A percentile compares a stretch with the other conserved stretches of the same genome.
Evolutionary conservation across 2,888 invertebrate genomes (phyloP).

Genomic region (Himalopsyche tibetana): DNA sequence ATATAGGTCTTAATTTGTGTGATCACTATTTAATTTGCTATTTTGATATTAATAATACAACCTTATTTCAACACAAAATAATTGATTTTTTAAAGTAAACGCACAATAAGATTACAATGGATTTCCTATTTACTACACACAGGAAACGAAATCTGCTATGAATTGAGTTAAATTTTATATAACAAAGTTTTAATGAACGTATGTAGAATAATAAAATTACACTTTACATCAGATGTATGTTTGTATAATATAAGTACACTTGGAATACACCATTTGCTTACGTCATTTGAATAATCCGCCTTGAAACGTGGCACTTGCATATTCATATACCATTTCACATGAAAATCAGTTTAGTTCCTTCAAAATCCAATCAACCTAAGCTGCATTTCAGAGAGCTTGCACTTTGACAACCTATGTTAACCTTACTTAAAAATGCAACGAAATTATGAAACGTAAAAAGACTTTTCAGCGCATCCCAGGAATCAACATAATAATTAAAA

Average conservation of each 20-base stretch:
- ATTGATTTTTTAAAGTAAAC: no score
- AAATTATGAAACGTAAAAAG: background rate
- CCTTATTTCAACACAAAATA: no score
- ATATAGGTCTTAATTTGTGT: no score
- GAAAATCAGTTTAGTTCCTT: slow-evolving; percentile 58
- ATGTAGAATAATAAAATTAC: background rate
- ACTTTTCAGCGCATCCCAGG: background rate
- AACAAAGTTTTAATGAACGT: background rate
- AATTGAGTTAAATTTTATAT: no score
- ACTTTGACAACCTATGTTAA: slow-evolving; percentile 49
- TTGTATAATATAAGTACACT: background rate
- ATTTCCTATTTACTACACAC: no score
- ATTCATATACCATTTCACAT: slow-evolving; percentile 55
- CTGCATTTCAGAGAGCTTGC: slow-evolving; percentile 48
- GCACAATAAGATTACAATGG: no score
- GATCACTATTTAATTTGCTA: no score
- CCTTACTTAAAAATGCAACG: slow-evolving; percentile 14
- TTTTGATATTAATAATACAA: no score
- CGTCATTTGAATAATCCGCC: slow-evolving; percentile 51
- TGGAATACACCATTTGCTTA: background rate
- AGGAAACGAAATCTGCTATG: no score
- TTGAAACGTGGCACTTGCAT: slow-evolving; percentile 52
- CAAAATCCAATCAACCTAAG: slow-evolving; percentile 53
- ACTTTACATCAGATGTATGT: background rate
- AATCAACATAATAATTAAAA: slow-evolving; percentile 7